These are phyloP conservation scores for Chrysochloris asiatica DNA, from an alignment of 2,113 vertebrate genomes.

Conservation along the genomic window DNA sequence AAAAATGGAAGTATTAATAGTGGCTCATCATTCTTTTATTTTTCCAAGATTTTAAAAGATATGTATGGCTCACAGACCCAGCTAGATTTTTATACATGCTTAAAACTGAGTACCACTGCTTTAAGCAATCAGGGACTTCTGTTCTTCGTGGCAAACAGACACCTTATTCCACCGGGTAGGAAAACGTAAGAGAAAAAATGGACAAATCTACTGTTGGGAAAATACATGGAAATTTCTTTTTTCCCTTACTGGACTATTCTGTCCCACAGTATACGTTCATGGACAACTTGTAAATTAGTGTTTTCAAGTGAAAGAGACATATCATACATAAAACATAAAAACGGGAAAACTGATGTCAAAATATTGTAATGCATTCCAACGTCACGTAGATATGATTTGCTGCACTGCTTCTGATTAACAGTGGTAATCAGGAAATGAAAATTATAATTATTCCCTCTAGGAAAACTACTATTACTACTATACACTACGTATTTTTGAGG, in stretches of 20 bases:
- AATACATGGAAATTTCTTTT: neutral
- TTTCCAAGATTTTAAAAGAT: neutral
- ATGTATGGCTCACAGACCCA: neutral
- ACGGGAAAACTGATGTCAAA: constrained; percentile 8
- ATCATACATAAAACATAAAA: neutral
- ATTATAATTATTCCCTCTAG: neutral
- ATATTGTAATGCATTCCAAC: neutral
- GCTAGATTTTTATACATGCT: neutral
- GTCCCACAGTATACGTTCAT: neutral
- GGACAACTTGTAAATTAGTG: neutral
- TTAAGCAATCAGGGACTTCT: neutral
- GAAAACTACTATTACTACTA: neutral
- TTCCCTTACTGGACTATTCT: neutral
- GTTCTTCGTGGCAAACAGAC: neutral
- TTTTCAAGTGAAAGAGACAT: neutral
- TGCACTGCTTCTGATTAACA: neutral
- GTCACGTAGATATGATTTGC: neutral
- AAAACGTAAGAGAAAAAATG: neutral
- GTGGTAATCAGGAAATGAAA: constrained; percentile 26
- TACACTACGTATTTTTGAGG: neutral
- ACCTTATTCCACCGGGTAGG: neutral
- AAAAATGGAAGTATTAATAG: neutral
- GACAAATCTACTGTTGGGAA: neutral
- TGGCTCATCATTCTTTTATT: neutral
- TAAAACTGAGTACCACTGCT: neutral